Conservation (phyloP, 2,113 vertebrate genomes). For the Rhadina sibilatrix region DNA sequence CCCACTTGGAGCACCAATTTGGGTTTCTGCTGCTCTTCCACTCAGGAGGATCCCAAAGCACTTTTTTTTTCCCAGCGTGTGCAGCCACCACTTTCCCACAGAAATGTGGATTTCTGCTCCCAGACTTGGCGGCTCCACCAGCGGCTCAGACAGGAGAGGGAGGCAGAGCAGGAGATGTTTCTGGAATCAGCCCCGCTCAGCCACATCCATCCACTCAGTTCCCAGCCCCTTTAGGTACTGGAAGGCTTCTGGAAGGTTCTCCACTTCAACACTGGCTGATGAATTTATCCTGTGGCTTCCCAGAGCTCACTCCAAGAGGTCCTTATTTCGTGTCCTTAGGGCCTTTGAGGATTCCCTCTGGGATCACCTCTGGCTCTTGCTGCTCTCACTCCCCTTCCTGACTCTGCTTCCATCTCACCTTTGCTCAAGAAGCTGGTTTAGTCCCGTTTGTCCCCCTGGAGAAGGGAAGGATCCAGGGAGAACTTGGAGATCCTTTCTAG, state of each 20-base stretch:
- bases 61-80: rapidly evolving
- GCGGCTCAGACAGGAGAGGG: neutral
- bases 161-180: neutral
- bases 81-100: neutral
- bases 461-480: neutral
- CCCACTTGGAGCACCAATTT: neutral
- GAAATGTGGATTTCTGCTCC: neutral
- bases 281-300: neutral
- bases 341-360: neutral
- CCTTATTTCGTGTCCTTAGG: rapidly evolving
- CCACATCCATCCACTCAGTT: rapidly evolving
- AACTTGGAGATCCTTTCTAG: neutral
- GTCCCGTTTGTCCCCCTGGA: neutral
- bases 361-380: neutral
- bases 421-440: neutral
- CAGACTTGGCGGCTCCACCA: neutral
- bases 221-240: neutral
- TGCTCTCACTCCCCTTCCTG: neutral
- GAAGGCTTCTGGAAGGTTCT: neutral
- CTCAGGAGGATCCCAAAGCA: neutral
- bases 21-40: neutral
- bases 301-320: neutral
- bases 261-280: neutral
- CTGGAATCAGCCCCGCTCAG: neutral
- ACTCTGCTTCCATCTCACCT: neutral